A percentile compares a stretch with the other conserved stretches of the same genome.
These are phyloP conservation scores for Cordilura impudica DNA, from an alignment of 2,888 invertebrate species.

Conservation along the genomic window DNA sequence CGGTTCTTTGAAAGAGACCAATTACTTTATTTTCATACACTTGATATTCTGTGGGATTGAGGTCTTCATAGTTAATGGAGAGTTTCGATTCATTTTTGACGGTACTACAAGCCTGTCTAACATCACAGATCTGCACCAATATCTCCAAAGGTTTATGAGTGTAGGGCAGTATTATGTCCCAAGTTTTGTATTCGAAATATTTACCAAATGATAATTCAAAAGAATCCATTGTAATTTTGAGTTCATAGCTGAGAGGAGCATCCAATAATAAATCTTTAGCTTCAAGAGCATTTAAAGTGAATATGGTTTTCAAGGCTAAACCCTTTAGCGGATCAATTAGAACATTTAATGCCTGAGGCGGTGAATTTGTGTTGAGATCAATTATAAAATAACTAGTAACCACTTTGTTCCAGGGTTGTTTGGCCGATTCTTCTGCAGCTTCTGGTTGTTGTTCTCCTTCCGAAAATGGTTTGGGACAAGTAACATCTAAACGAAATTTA, in stretches of 20 bases:
- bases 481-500: slow-evolving; percentile 62
- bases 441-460: slow-evolving; percentile 5
- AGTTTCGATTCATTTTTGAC: slow-evolving; percentile 37
- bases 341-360: slow-evolving; percentile 43
- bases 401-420: slow-evolving; percentile 49
- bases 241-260: slow-evolving; percentile 58
- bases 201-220: slow-evolving; percentile 54
- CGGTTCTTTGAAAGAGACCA: slow-evolving; percentile 45
- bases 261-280: slow-evolving; percentile 62
- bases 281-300: slow-evolving; percentile 51
- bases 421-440: too few relatives aligned
- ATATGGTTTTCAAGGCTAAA: slow-evolving; percentile 52
- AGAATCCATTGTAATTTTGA: slow-evolving; percentile 37
- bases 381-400: slow-evolving; percentile 58
- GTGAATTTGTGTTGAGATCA: slow-evolving; percentile 59
- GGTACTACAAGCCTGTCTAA: slow-evolving; percentile 58
- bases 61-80: slow-evolving; percentile 31
- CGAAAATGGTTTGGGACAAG: slow-evolving; percentile 50
- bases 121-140: slow-evolving; percentile 58
- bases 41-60: slow-evolving; percentile 33
- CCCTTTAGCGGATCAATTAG: slow-evolving; percentile 46
- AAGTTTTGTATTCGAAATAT: slow-evolving; percentile 60
- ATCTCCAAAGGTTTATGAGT: slow-evolving; percentile 19
- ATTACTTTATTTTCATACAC: slow-evolving; percentile 34
- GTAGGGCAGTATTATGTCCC: slow-evolving; percentile 54